phyloP scores from a whole-genome alignment of 2,888 invertebrate genomes.

The Gymnocheta viridis region DNA sequence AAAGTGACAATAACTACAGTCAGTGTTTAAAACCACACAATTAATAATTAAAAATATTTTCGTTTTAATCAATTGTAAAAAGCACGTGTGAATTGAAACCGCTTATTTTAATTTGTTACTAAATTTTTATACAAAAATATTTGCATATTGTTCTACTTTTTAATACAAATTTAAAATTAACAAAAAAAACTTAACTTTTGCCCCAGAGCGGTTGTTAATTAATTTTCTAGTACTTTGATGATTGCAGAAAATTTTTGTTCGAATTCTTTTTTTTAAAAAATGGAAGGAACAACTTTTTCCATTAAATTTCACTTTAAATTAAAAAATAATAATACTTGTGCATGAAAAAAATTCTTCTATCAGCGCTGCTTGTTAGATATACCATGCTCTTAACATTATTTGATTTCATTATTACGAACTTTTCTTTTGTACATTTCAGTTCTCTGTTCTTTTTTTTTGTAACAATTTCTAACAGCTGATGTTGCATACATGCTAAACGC shows the following conservation, averaged over 20 bases:
- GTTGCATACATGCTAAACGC: constrained; percentile 43
- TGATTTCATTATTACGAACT: constrained; percentile 60
- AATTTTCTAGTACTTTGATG: constrained; percentile 54
- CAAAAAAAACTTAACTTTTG: constrained; percentile 17
- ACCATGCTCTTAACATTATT: constrained; percentile 54
- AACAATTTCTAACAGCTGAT: constrained; percentile 61
- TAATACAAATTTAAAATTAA: neutral
- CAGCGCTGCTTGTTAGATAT: constrained; percentile 51
- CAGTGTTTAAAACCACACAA: no score
- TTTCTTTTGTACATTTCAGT: constrained; percentile 42
- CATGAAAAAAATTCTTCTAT: neutral
- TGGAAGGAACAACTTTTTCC: constrained; percentile 48
- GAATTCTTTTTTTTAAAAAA: constrained; percentile 13
- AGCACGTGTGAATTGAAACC: neutral
- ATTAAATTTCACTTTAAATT: constrained; percentile 58
- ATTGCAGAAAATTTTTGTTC: constrained; percentile 41
- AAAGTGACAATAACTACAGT: no score
- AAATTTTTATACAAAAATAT: neutral
- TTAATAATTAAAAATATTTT: no score
- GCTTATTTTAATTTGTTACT: neutral
- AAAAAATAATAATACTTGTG: constrained; percentile 41
- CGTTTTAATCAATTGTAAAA: neutral
- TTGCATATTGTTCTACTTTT: neutral
- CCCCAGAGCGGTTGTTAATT: constrained; percentile 42
- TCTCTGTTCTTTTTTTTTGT: neutral